Evolutionary conservation across 2,888 invertebrate species (phyloP).

Genomic region (Deilephila porcellus): DNA sequence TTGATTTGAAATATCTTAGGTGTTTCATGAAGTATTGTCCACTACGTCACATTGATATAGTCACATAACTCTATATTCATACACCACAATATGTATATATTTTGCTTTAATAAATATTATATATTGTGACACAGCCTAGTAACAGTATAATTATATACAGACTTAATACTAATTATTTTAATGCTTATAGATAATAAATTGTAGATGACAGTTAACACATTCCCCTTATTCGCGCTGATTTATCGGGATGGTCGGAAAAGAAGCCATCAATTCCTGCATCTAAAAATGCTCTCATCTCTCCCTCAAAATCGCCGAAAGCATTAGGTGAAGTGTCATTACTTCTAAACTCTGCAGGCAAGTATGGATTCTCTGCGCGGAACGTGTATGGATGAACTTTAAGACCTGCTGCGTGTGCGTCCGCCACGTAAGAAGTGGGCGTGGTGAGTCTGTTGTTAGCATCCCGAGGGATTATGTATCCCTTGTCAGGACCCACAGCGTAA

Average conservation of each 20-base stretch:
- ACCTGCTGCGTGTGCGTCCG: slow-evolving; percentile 69
- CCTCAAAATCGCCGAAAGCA: slow-evolving; percentile 63
- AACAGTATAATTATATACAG: not conserved
- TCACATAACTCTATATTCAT: no score
- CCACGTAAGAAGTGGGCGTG: slow-evolving; percentile 63
- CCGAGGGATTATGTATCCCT: slow-evolving; percentile 70
- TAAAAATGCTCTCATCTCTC: slow-evolving; percentile 65
- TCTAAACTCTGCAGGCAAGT: slow-evolving; percentile 67
- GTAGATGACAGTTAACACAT: slow-evolving; percentile 43
- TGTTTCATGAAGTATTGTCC: no score
- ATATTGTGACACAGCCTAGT: not conserved
- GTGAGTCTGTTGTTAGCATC: slow-evolving; percentile 60
- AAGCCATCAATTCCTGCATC: slow-evolving; percentile 74
- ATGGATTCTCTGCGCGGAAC: slow-evolving; percentile 72
- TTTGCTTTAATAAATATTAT: no score
- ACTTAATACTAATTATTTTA: not conserved
- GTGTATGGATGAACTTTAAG: slow-evolving; percentile 77
- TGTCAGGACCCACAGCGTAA: slow-evolving; percentile 74
- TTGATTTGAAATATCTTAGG: no score
- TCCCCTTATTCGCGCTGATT: slow-evolving; percentile 59
- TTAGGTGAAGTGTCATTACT: slow-evolving; percentile 53
- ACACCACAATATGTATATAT: no score
- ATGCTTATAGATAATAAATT: not conserved
- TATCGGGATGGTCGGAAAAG: slow-evolving; percentile 75
- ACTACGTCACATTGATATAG: no score